Conservation (phyloP, 2,888 invertebrate species). For the Chouioia cunea region DNA sequence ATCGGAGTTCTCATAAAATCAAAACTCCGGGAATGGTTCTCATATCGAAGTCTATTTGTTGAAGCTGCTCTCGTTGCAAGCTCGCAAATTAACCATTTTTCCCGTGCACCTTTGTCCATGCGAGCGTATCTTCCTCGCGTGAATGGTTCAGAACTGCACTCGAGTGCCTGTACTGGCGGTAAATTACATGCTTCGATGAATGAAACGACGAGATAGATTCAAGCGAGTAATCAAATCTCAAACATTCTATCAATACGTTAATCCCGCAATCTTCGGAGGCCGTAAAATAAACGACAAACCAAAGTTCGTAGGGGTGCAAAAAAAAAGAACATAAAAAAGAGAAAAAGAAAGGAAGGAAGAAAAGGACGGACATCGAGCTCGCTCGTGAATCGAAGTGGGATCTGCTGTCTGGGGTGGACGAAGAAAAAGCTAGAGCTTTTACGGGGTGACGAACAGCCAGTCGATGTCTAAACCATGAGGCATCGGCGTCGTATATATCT, state of each 20-base stretch:
- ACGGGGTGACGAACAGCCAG: constrained; percentile 56
- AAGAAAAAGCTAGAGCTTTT: constrained; percentile 58
- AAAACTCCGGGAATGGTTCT: constrained; percentile 29
- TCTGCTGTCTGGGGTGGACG: constrained; percentile 52
- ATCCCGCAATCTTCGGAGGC: too few species aligned
- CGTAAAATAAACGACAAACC: too few species aligned
- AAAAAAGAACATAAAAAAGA: background rate
- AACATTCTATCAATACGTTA: background rate
- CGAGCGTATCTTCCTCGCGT: constrained; percentile 10
- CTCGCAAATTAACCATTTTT: constrained; percentile 11
- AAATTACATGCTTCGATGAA: too few species aligned
- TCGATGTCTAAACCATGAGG: constrained; percentile 65
- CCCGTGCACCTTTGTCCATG: background rate
- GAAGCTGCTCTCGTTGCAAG: background rate
- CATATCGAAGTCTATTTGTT: background rate
- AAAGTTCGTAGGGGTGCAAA: too few species aligned
- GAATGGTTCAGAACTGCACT: constrained; percentile 5
- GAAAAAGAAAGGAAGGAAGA: constrained; percentile 11
- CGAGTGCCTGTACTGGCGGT: background rate
- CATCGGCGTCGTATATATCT: constrained; percentile 49
- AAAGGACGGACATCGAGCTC: constrained; percentile 47
- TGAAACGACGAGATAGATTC: too few species aligned
- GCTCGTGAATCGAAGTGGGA: constrained; percentile 55
- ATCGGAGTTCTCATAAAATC: constrained; percentile 10
- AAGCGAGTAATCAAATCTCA: too few species aligned